Conservation (phyloP, 2,113 vertebrate genomes). For the Thermophis baileyi region DNA sequence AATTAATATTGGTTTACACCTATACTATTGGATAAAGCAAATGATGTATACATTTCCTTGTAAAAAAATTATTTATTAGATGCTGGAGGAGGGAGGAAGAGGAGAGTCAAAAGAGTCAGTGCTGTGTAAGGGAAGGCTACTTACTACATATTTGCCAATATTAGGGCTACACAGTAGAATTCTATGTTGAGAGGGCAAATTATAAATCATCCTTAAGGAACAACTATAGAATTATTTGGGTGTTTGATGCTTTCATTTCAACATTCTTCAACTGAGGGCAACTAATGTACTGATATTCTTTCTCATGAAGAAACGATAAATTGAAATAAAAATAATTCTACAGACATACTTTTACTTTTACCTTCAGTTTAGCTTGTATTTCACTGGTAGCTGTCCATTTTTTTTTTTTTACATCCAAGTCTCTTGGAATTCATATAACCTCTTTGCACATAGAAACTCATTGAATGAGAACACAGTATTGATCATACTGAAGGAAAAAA, state of each 20-base stretch:
- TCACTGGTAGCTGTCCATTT: background rate
- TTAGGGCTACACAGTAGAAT: background rate
- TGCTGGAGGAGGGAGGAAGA: background rate
- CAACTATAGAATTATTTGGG: background rate
- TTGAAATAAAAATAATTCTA: background rate
- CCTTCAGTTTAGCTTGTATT: background rate
- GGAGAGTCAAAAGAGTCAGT: background rate
- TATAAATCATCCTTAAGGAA: background rate
- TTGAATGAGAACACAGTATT: background rate
- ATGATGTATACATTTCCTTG: background rate
- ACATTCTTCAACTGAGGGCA: background rate
- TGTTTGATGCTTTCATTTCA: background rate
- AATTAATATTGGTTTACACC: background rate
- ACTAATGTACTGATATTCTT: background rate
- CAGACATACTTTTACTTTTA: background rate
- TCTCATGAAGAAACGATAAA: background rate
- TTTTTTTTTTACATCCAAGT: background rate
- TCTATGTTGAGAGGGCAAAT: background rate
- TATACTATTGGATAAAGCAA: background rate
- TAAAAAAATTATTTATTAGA: background rate
- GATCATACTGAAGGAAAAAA: background rate
- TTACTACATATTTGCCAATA: background rate
- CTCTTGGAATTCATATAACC: conserved; percentile 3
- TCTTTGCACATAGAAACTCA: background rate
- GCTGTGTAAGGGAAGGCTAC: background rate